phyloP scores from a whole-genome alignment of 2,113 vertebrate species.

The Thinocorus orbignyianus region DNA sequence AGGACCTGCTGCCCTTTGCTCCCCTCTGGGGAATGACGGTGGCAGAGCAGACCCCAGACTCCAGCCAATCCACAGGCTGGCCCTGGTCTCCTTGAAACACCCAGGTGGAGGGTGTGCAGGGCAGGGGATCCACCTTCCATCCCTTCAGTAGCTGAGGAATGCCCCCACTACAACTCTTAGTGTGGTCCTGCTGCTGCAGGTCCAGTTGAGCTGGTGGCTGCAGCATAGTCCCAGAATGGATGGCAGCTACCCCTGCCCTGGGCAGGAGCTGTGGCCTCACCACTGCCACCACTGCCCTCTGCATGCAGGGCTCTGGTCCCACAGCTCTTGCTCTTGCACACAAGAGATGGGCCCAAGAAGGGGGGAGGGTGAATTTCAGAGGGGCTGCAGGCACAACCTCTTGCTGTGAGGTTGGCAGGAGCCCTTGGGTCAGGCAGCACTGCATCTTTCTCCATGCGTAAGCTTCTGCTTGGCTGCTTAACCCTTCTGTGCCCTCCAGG shows the following conservation, averaged over 20 bases:
- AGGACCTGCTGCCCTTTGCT: neutral
- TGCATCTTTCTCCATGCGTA: neutral
- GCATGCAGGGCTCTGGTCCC: neutral
- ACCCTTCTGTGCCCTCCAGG: conserved; percentile 64
- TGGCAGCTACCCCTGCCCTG: neutral
- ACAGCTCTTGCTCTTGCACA: neutral
- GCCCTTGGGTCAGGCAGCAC: neutral
- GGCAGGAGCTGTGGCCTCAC: neutral
- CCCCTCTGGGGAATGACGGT: neutral
- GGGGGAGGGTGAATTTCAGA: neutral
- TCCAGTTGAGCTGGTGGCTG: neutral
- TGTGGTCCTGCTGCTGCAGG: neutral
- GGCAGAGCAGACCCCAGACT: neutral
- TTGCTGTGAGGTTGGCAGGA: neutral
- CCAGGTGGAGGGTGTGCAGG: neutral
- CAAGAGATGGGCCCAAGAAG: neutral
- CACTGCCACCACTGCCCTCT: neutral
- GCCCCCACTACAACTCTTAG: neutral
- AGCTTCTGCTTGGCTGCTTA: neutral
- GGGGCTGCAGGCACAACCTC: neutral
- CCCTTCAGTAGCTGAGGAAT: neutral
- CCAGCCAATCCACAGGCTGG: neutral
- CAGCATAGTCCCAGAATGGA: neutral
- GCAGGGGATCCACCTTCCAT: neutral
- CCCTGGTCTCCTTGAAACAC: neutral